Conservation (phyloP, 2,888 invertebrate species). For the Drosophila greeni region DNA sequence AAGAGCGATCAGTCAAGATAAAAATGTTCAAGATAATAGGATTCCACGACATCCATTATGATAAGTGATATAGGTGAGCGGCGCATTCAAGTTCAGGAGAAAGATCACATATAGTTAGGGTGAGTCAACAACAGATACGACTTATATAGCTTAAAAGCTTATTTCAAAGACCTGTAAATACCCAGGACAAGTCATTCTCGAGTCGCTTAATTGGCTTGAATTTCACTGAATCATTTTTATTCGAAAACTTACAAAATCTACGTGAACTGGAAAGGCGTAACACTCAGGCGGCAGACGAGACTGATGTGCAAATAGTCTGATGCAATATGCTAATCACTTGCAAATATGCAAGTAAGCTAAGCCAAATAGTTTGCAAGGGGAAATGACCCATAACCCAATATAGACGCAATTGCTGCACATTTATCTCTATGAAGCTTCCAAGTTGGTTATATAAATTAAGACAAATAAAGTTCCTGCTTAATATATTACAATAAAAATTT, state of each 20-base stretch:
- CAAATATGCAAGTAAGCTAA: constrained; percentile 13
- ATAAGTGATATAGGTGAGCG: constrained; percentile 16
- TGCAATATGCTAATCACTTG: constrained; percentile 36
- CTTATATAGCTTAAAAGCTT: not conserved
- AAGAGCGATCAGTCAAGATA: constrained; percentile 34
- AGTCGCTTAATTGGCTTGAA: constrained; percentile 18
- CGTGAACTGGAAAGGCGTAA: constrained; percentile 16
- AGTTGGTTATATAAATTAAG: not conserved
- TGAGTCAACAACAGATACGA: constrained; percentile 22
- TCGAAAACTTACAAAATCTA: constrained; percentile 18
- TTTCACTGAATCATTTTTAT: constrained; percentile 19
- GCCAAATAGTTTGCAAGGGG: constrained; percentile 15
- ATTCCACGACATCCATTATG: constrained; percentile 32
- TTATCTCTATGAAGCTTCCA: not conserved
- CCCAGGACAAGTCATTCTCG: constrained; percentile 14
- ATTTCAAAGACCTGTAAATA: constrained; percentile 3
- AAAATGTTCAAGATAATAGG: constrained; percentile 22
- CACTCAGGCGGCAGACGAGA: constrained; percentile 17
- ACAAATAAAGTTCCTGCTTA: not conserved
- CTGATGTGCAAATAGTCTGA: constrained; percentile 34
- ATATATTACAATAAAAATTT: not conserved
- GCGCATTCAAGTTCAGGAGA: constrained; percentile 1
- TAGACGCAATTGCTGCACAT: not conserved
- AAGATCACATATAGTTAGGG: constrained; percentile 14
- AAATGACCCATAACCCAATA: constrained; percentile 1